Evolutionary conservation across 1,140 invertebrate genomes (phyloP), one percentile per base, ranked within the genome.

Genomic region (Tetraneura akinire): DNA sequence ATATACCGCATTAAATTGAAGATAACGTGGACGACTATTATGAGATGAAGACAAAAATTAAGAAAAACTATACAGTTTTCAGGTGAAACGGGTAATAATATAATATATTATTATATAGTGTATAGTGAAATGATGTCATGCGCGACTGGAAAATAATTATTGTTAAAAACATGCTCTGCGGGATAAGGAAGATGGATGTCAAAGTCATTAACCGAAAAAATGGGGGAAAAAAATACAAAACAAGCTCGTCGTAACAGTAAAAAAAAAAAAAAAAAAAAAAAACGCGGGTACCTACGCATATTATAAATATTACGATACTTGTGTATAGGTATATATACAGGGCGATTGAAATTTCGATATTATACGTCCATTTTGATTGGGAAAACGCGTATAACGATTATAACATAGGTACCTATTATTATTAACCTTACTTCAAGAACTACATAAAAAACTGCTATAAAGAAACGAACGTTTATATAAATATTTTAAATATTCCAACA

Each of bases 151-250:
- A 68, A 68, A 68, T 68, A 68, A 42, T 68, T 37, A 37, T 37
- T 68, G 64, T 68, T 68, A 21, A 68, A 68, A 68, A 68, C 64
- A 45, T 45, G 64, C 45, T 68, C n/a, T n/a, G 37, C 37, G 64
- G 64, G 64, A 45, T 45, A 45, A 45, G 37, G 37, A 45, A 23
- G 64, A 45, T 42, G 37, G 37, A 45, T 45, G 37, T 23, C 64
- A 21, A 32, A 68, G 64, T 68, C 64, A 45, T 68, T 68, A 68
- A 68, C 64, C 37, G 64, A 45, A 68, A 13, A 37, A 68, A 68
- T 42, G 64, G 37, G 13, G 64, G 21, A 0, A 16, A 42, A 66
- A 21, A 26, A 45, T 11, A 62, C 29, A 37, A 37, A 8, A 37
- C 32, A 37, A 37, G 32, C 8, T 37, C 32, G 32, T 37, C 32